Evolutionary conservation across 2,113 vertebrate genomes (phyloP), one percentile per base, ranked within the genome.

Genomic region (Atrichornis clamosus): DNA sequence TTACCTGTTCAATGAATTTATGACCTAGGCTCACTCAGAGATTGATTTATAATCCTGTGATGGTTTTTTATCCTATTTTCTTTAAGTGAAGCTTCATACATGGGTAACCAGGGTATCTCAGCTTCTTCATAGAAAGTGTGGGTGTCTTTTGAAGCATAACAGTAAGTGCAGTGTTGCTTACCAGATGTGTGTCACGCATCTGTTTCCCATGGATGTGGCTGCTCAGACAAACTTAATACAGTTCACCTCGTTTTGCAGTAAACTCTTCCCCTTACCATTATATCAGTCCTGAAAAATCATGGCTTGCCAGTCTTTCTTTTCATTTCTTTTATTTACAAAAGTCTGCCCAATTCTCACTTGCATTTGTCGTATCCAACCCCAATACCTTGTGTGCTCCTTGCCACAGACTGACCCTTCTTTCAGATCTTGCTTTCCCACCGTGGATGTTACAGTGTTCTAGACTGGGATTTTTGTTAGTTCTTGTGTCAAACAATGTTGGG

Each of bases 1-100:
- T 78, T 64, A 52, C 52, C 18, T 63, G 6, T 63, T 90, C 74
- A 88, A 90, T 84, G 65, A 91, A 64, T 90, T 87, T 84, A 64
- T 68, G 23, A 68, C 28, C 14, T 81, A 82, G 47, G 70, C 46
- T 60, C 16, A n/a, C 28, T 91, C 76, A 92, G 33, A 86, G 90
- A 78, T 60, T 44, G 39, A 68, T 87, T 82, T 78, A 78, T 41
- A 81, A 32, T 78, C 20, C 32, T 80, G 18, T 37, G 22, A 13
- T 67, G 11, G 3, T 3, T 72, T 89, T 92, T 70, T 72, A 63
- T 49, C 37, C n/a, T 78, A 10, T 73, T 90, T 46, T 89, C 18
- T 35, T 74, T 55, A 67, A 63, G 20, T 69, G 81, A 92, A 84
- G 33, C 21, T 35, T 90, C 60, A 55, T 13, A 75, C 33, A 26